Base-by-base conservation (phyloP, 1,140 invertebrate genomes). In the Caenorhabditis tropicalis region DNA sequence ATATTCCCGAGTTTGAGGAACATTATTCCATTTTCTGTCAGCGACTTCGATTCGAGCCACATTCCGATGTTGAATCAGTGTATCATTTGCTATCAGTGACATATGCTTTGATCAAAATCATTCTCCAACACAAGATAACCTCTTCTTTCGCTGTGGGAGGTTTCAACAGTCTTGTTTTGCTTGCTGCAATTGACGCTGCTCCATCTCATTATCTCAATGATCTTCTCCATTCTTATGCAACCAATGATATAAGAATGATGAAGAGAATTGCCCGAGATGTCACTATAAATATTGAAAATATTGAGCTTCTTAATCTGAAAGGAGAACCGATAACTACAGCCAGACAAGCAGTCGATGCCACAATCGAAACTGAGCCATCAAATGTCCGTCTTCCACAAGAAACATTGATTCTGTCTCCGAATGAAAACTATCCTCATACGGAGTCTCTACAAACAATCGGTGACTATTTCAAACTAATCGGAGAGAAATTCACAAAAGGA, bases 231-330 rank as follows among this genome's bases (percentile, higher is more conserved):
- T 56, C 82, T 27, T 82, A 21, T 70, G 56, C 43, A 2, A 46
- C 21, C 24, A 46, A 56, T 36, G 82, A 82, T 21, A 9, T 82
- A 16, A n/a, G 82, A 19, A n/a, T 31, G 43, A 82, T 82, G 82
- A 82, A 82, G 43, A 46, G 82, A 60, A 82, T 82, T 5, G 60
- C 56, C n/a, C 36, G 82, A 49, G 82, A 82, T 60, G 56, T 82
- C 10, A 39, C 56, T 12, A 43, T 74, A 12, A 29, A 16, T 27
- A 39, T 82, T 31, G 39, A 46, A 4, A 65, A 43, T n/a, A 31
- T 74, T 7, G 43, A 82, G 49, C 24, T 82, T 10, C 27, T 82
- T 0, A 82, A 49, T 70, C 21, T 51, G 12, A 65, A 56, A 12
- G 58, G 82, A 74, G 82, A 74, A 49, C 39, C 46, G 4, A 51